Base-by-base conservation (phyloP, 2,888 invertebrate genomes). In the Drosophila subquinaria region DNA sequence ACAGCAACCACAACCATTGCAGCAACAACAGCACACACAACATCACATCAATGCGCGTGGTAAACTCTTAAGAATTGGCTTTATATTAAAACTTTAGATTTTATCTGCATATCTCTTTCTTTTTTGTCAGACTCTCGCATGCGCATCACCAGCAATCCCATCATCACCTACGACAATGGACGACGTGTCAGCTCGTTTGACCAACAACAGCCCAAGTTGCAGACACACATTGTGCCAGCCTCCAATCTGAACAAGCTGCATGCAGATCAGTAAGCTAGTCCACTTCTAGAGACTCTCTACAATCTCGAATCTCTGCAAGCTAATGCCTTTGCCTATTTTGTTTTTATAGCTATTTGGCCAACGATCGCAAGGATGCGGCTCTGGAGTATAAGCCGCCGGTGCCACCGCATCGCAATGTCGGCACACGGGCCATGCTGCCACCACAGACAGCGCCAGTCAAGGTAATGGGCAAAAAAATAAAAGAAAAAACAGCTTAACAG, bases 331-430 rank as follows among this genome's bases (percentile, higher is more conserved):
- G 94, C 94, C 20, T 20, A n/a, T 94, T 20, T 89, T 94, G 59
- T 94, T 89, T 94, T 59, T 94, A 60, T 94, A 60, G 95, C 94
- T 90, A 84, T 65, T 23, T 79, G 57, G 65, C 92, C 45, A 90
- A 91, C 60, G 86, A 89, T 20, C 89, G 88, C 80, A 93, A 92
- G 92, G 93, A 91, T 77, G 93, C 93, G 93, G 93, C 94, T 89
- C 95, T 95, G 84, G 96, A 96, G 78, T 97, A 97, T 93, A 95
- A 96, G 81, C 97, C 97, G 4, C 97, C 97, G n/a, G 96, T 97
- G 63, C 97, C 97, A 23, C 97, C 97, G 35, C 97, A 97, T 91
- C 94, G 97, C 81, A 96, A 96, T 93, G 94, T 96, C 40, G 95
- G 95, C 23, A 93, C 95, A 59, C 74, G 87, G 0, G 81, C 84